phyloP scores from a whole-genome alignment of 2,888 invertebrate species.

The Syritta pipiens region DNA sequence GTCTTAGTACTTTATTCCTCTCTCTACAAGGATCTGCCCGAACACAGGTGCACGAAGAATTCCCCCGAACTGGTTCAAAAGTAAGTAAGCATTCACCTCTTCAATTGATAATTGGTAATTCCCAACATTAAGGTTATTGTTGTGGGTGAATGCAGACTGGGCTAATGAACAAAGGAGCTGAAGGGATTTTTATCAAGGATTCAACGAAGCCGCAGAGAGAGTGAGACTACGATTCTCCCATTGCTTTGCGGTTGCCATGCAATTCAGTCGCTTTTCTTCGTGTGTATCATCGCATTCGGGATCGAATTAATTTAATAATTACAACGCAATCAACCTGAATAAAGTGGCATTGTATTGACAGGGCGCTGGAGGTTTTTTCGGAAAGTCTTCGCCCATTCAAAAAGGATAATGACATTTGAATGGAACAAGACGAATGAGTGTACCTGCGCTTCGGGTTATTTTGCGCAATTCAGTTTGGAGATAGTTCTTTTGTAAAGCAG shows the following conservation, averaged over 20 bases:
- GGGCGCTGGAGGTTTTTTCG: not conserved
- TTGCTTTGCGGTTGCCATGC: slow-evolving; percentile 47
- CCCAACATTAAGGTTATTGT: slow-evolving; percentile 57
- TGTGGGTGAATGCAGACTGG: slow-evolving; percentile 37
- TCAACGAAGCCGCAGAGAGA: not conserved
- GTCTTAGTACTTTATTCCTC: not conserved
- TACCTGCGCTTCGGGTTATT: slow-evolving; percentile 40
- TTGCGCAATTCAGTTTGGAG: slow-evolving; percentile 16
- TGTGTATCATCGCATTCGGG: slow-evolving; percentile 15
- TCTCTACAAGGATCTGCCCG: slow-evolving; percentile 26
- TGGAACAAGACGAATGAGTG: slow-evolving; percentile 17
- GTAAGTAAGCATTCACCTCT: slow-evolving; percentile 41
- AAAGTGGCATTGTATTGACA: slow-evolving; percentile 49
- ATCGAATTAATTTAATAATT: slow-evolving; percentile 66
- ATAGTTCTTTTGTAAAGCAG: too few relatives aligned
- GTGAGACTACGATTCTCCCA: too few relatives aligned
- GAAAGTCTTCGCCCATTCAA: slow-evolving; percentile 6
- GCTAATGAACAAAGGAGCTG: slow-evolving; percentile 33
- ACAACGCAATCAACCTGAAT: slow-evolving; percentile 61
- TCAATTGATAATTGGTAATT: slow-evolving; percentile 67
- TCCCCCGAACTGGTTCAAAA: slow-evolving; percentile 40
- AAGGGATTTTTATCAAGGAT: slow-evolving; percentile 40
- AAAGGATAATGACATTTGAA: slow-evolving; percentile 58
- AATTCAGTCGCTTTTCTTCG: slow-evolving; percentile 24
- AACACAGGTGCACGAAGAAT: not conserved